Evolutionary conservation across 2,888 invertebrate genomes (phyloP).

Genomic region (Epirrhoe tristata): DNA sequence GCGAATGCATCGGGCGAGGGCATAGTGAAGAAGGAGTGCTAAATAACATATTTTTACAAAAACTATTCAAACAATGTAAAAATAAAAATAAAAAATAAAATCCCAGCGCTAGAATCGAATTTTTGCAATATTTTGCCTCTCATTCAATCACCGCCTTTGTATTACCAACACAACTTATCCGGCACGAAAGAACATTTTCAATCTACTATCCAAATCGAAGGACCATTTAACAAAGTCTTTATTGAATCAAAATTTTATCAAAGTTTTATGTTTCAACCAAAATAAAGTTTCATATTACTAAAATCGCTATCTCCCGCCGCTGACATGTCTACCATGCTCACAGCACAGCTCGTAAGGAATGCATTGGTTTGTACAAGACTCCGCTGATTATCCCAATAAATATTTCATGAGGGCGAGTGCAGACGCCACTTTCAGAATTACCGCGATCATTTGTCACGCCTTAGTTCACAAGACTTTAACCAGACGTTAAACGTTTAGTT

Average conservation of each 20-base stretch:
- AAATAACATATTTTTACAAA: background rate
- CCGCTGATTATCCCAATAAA: constrained; percentile 62
- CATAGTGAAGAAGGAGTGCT: constrained; percentile 15
- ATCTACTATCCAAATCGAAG: background rate
- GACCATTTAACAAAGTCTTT: background rate
- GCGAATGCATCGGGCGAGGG: constrained; percentile 32
- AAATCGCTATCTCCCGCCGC: background rate
- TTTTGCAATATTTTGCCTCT: no score
- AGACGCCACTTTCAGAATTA: constrained; percentile 33
- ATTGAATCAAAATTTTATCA: no score
- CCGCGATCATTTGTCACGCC: constrained; percentile 25
- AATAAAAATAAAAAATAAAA: no score
- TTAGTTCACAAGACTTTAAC: background rate
- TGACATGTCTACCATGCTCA: background rate
- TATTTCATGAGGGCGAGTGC: constrained; percentile 60
- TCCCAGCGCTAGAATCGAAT: no score
- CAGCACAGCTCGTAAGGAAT: constrained; percentile 50
- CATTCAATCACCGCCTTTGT: no score
- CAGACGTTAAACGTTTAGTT: background rate
- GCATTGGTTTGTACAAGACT: constrained; percentile 58
- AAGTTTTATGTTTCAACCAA: background rate
- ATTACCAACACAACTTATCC: no score
- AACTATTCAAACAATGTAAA: no score
- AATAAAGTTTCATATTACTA: background rate
- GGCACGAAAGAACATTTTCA: background rate